phyloP scores from a whole-genome alignment of 2,888 invertebrate genomes.

The Bombyx huttoni region DNA sequence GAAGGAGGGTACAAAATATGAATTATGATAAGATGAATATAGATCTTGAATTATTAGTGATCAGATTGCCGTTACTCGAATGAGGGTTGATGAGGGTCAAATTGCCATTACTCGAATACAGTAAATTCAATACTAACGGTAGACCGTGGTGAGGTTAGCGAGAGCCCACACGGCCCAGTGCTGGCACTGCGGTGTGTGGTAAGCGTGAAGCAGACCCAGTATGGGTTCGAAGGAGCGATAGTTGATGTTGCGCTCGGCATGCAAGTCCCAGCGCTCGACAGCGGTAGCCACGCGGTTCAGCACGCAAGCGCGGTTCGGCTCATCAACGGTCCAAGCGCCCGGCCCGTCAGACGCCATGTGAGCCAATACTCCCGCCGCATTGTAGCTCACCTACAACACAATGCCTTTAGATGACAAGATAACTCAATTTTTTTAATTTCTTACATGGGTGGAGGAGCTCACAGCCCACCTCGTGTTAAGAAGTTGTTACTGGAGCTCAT shows the following conservation, averaged over 20 bases:
- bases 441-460: too few relatives aligned
- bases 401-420: too few relatives aligned
- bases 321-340: slow-evolving; percentile 82
- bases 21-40: too few relatives aligned
- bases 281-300: slow-evolving; percentile 83
- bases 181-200: slow-evolving; percentile 92
- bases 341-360: slow-evolving; percentile 96
- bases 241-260: slow-evolving; percentile 93
- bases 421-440: too few relatives aligned
- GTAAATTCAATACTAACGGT: slow-evolving; percentile 77
- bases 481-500: too few relatives aligned
- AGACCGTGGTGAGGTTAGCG: slow-evolving; percentile 94
- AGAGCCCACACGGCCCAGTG: slow-evolving; percentile 98
- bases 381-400: slow-evolving; percentile 83
- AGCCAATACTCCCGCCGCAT: slow-evolving; percentile 95
- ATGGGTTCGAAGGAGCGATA: slow-evolving; percentile 95
- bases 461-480: too few relatives aligned
- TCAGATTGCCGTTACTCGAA: neutral
- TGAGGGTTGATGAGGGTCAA: too few relatives aligned
- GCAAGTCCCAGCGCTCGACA: slow-evolving; percentile 90
- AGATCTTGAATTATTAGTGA: too few relatives aligned
- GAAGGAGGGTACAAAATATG: too few relatives aligned
- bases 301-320: slow-evolving; percentile 80
- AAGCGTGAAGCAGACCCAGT: slow-evolving; percentile 83
- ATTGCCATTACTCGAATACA: neutral